Evolutionary conservation across 2,888 invertebrate species (phyloP), one percentile per base, ranked within the genome.

Genomic region (Mactromeris polynyma): DNA sequence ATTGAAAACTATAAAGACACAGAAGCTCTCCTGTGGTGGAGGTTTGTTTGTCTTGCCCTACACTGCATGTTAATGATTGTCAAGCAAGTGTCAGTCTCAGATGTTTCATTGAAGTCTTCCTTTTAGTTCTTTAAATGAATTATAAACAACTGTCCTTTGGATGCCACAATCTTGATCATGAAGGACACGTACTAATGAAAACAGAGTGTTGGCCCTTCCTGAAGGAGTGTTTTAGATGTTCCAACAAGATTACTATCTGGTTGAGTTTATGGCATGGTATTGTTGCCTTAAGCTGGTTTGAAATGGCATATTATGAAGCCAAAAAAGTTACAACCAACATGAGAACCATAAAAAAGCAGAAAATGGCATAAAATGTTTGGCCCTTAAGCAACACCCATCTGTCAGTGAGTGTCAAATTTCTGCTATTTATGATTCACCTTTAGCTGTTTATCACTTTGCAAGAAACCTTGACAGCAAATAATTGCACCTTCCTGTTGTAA

Each of bases 381-480:
- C 73, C 73, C 73, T 73, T 73, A 73, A 73, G 73, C 73, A 73
- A 73, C 73, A 73, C 33, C 33, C 73, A 73, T 73, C 73, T 73
- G 73, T 73, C 73, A 17, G 17, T 11, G 36, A 33, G 73, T 73
- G 73, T 73, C 73, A 36, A 19, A 26, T 73, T 73, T 19, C 73
- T 36, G 26, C 73, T 33, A 17, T 73, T 73, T 69, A 73, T 33
- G 19, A 36, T 33, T 73, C 73, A 73, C 33, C 73, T 73, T 73
- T 73, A 36, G 11, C 17, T 33, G 31, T 33, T 19, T 36, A 36
- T 73, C 26, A 33, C 36, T 73, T 73, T 14, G 33, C 73, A 17
- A 17, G 36, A 36, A 73, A 0, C 9, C 19, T 26, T 73, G 33
- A 19, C 36, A 36, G 36, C 31, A 36, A 73, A 36, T 73, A 36